These are phyloP conservation scores for Drosophila pseudotakahashii DNA, from an alignment of 2,888 invertebrate genomes.

Conservation along the genomic window DNA sequence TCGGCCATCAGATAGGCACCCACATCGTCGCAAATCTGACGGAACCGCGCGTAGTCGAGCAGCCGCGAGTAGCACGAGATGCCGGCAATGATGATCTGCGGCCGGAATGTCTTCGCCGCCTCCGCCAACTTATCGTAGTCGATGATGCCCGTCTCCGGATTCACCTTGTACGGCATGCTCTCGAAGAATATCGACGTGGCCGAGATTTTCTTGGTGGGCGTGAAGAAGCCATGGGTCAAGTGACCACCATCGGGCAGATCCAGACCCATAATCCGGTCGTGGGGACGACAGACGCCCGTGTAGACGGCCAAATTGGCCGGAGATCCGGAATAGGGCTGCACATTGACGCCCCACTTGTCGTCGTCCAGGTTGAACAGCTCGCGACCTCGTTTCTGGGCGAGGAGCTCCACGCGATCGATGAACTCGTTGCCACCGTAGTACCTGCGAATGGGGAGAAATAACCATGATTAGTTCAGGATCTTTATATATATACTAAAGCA, in stretches of 20 bases:
- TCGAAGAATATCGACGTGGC: conserved; percentile 99
- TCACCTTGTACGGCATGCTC: conserved; percentile 98
- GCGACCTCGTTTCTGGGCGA: conserved; percentile 94
- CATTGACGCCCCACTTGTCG: conserved; percentile 98
- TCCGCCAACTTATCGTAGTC: conserved; percentile 95
- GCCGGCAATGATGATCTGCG: conserved; percentile 96
- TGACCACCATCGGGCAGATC: conserved; percentile 99
- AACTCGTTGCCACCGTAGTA: conserved; percentile 99
- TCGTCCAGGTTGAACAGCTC: conserved; percentile 92
- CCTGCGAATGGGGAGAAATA: conserved; percentile 84
- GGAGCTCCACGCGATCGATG: conserved; percentile 95
- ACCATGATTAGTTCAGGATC: background rate
- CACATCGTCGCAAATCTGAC: conserved; percentile 92
- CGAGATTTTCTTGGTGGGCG: conserved; percentile 94
- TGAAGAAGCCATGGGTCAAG: conserved; percentile 96
- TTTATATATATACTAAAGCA: too few relatives aligned
- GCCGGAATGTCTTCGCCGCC: conserved; percentile 94
- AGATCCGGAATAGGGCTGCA: conserved; percentile 97
- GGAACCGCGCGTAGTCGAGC: conserved; percentile 95
- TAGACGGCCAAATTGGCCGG: conserved; percentile 99
- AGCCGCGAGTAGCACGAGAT: conserved; percentile 96
- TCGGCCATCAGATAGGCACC: conserved; percentile 96
- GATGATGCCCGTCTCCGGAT: conserved; percentile 93
- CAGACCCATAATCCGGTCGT: conserved; percentile 98
- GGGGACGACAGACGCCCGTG: conserved; percentile 94